Evolutionary conservation across 2,888 invertebrate species (phyloP), one percentile per base, ranked within the genome.

Genomic region (Patella ulyssiponensis): DNA sequence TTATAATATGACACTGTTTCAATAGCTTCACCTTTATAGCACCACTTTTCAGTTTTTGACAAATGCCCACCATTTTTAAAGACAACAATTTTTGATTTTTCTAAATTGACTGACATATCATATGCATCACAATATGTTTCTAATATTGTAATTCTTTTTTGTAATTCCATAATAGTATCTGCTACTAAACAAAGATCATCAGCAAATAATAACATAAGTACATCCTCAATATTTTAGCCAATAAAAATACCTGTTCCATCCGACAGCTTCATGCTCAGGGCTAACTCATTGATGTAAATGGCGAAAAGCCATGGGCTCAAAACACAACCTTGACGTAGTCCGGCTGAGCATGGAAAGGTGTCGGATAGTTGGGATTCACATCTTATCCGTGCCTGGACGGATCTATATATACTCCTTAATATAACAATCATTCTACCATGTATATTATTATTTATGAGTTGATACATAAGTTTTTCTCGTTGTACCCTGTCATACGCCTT

Each of bases 1-100:
- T n/a, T 64, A 64, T 64, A 64, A 23, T 64, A 64, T 20, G 64
- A 64, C 64, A 64, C 64, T n/a, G 23, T 64, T 64, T 64, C 64
- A 20, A 64, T 23, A 14, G 12, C 23, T 11, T 64, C 14, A 23
- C 64, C 64, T 64, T 64, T 23, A 23, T 64, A 64, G 12, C 23
- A 5, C 64, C 64, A 64, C 23, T 64, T 64, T 23, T 64, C n/a
- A 20, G n/a, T n/a, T 64, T 64, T 64, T 64, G 64, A 64, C 11
- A 64, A 23, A 64, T 64, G n/a, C n/a, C 64, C 64, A 20, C 64
- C 64, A n/a, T 64, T 64, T 23, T 64, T n/a, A 14, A 64, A 64
- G 23, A 64, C 64, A 64, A 64, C 23, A 20, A 64, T 64, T 23
- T 64, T 64, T n/a, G 64, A 64, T 23, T 64, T 64, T 11, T 20